These are phyloP conservation scores for Amiota minor DNA, from an alignment of 2,888 invertebrate species.

Conservation along the genomic window DNA sequence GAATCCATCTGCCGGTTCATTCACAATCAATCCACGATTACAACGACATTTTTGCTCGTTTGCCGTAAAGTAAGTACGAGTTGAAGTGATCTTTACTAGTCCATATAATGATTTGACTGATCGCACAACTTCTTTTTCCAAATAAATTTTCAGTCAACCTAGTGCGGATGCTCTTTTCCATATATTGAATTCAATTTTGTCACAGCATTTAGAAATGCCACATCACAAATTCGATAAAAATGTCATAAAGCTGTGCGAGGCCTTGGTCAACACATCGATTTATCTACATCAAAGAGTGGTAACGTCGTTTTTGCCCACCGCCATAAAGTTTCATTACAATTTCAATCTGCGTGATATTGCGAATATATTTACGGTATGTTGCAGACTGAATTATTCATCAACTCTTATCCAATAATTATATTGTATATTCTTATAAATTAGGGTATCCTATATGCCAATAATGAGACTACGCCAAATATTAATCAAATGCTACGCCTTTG, in stretches of 20 bases:
- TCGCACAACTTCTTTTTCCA: not conserved
- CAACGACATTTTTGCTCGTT: slow-evolving; percentile 92
- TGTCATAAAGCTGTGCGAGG: slow-evolving; percentile 77
- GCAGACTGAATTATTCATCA: not conserved
- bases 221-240: slow-evolving; percentile 79
- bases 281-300: slow-evolving; percentile 84
- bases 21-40: slow-evolving; percentile 91
- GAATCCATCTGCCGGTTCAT: slow-evolving; percentile 97
- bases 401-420: not conserved
- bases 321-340: slow-evolving; percentile 94
- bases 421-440: slow-evolving; percentile 61
- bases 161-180: slow-evolving; percentile 85
- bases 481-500: slow-evolving; percentile 86
- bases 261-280: slow-evolving; percentile 83
- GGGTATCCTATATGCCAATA: slow-evolving; percentile 89
- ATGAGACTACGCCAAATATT: slow-evolving; percentile 81
- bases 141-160: slow-evolving; percentile 80
- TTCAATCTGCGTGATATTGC: slow-evolving; percentile 94
- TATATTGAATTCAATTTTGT: slow-evolving; percentile 88
- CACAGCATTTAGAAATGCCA: slow-evolving; percentile 82
- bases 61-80: slow-evolving; percentile 80
- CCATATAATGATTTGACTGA: not conserved
- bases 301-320: slow-evolving; percentile 89
- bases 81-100: not conserved
- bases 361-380: slow-evolving; percentile 90